These are phyloP conservation scores for Corythornis cristatus DNA, from an alignment of 2,113 vertebrate species.

Conservation along the genomic window DNA sequence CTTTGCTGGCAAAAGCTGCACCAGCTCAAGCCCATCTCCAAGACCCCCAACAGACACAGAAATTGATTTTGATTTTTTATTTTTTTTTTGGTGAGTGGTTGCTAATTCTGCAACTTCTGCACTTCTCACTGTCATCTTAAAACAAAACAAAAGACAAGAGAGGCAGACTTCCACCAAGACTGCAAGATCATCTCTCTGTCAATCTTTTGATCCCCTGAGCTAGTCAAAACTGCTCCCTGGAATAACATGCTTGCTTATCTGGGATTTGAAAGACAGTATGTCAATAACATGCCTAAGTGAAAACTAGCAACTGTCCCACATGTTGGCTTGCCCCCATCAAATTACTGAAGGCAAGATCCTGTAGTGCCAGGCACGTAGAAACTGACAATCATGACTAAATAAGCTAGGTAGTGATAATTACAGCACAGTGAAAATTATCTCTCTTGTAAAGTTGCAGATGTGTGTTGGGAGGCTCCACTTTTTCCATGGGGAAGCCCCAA, in stretches of 20 bases:
- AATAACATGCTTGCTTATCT: not conserved
- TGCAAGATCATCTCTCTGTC: not conserved
- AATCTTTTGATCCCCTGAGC: not conserved
- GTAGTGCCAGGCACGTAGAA: not conserved
- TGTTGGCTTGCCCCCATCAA: not conserved
- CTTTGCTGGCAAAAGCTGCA: not conserved
- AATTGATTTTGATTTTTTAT: slow-evolving; percentile 10
- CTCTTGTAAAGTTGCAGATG: not conserved
- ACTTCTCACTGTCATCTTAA: not conserved
- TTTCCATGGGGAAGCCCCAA: not conserved
- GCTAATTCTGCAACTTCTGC: slow-evolving; percentile 31
- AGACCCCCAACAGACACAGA: not conserved
- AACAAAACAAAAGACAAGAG: not conserved
- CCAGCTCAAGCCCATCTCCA: not conserved
- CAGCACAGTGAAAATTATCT: not conserved
- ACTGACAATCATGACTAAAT: not conserved
- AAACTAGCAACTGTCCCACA: not conserved
- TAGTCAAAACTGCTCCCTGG: not conserved
- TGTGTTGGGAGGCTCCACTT: not conserved
- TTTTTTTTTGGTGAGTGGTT: slow-evolving; percentile 9
- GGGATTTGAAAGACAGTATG: not conserved
- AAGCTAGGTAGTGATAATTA: not conserved
- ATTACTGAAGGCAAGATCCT: not conserved
- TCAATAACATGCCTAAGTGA: not conserved
- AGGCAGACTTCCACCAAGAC: not conserved